Conservation (phyloP, 2,888 invertebrate genomes). For the Sclerodermus sp. region DNA sequence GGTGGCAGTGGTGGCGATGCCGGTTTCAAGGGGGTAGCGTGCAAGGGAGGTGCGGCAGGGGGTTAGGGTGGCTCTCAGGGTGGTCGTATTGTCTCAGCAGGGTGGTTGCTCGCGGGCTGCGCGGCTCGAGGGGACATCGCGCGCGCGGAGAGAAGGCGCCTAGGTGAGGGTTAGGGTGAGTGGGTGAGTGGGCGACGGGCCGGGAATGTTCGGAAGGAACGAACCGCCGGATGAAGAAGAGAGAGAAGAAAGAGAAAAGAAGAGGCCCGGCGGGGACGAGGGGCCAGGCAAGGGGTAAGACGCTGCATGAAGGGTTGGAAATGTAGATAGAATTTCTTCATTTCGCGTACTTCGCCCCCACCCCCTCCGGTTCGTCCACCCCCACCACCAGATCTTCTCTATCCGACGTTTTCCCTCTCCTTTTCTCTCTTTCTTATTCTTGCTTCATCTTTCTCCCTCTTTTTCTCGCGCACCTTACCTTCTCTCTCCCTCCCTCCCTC, state of each 20-base stretch:
- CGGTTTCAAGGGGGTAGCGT: slow-evolving; percentile 41
- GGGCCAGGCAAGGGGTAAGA: slow-evolving; percentile 47
- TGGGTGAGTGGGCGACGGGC: slow-evolving; percentile 8
- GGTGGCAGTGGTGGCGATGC: slow-evolving; percentile 39
- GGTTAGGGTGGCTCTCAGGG: slow-evolving; percentile 15
- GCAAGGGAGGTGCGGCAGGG: slow-evolving; percentile 10
- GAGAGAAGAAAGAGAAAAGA: slow-evolving; percentile 33
- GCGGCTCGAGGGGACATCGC: slow-evolving; percentile 33
- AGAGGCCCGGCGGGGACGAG: slow-evolving; percentile 25
- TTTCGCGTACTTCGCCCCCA: slow-evolving; percentile 59
- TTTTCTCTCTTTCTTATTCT: slow-evolving; percentile 11
- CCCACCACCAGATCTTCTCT: slow-evolving; percentile 17
- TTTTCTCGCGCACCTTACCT: too few relatives aligned
- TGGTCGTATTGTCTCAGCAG: slow-evolving; percentile 51
- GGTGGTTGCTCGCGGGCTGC: slow-evolving; percentile 46
- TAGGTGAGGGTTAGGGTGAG: slow-evolving; percentile 5
- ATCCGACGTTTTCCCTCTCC: slow-evolving; percentile 11
- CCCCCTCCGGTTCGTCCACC: slow-evolving; percentile 29
- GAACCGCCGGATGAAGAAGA: slow-evolving; percentile 24
- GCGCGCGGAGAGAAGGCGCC: slow-evolving; percentile 29
- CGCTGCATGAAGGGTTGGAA: slow-evolving; percentile 60
- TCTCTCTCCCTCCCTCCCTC: too few relatives aligned
- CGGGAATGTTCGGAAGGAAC: slow-evolving; percentile 22
- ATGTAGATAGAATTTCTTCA: slow-evolving; percentile 68
- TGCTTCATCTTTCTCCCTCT: slow-evolving; percentile 2